Evolutionary conservation across 2,888 invertebrate species (phyloP).

Genomic region (Podabrus alpinus): DNA sequence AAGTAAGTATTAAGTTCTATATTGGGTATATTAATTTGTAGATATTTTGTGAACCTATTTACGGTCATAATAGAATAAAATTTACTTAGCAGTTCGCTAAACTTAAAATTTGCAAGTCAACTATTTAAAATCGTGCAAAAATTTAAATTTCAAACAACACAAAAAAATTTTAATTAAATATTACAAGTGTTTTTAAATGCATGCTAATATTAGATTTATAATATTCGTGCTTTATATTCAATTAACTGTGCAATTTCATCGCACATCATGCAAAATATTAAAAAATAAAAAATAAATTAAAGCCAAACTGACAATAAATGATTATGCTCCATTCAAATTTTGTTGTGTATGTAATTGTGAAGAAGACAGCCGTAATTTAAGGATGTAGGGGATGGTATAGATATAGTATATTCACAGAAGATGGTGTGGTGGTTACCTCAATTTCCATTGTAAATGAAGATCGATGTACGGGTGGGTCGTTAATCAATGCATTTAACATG

Average conservation of each 20-base stretch:
- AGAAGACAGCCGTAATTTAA: too few species aligned
- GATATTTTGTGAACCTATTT: not conserved
- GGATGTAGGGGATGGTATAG: not conserved
- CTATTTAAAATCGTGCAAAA: not conserved
- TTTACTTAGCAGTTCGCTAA: not conserved
- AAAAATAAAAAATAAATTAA: not conserved
- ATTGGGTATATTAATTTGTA: too few species aligned
- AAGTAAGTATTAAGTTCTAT: not conserved
- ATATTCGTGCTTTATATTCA: not conserved
- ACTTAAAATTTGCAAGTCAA: not conserved
- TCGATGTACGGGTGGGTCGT: slow-evolving; percentile 41
- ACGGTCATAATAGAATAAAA: not conserved
- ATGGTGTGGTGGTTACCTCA: slow-evolving; percentile 50
- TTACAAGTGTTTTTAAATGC: not conserved
- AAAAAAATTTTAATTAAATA: not conserved
- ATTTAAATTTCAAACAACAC: not conserved
- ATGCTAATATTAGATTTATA: not conserved
- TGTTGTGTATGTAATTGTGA: not conserved
- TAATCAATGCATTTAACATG: slow-evolving; percentile 58
- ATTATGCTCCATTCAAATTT: not conserved
- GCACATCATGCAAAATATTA: not conserved
- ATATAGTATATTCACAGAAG: not conserved
- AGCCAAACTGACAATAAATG: not conserved
- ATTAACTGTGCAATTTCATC: not conserved
- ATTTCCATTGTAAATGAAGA: slow-evolving; percentile 52